These are phyloP conservation scores for Drosophila falleni DNA, from an alignment of 2,888 invertebrate genomes.

Conservation along the genomic window DNA sequence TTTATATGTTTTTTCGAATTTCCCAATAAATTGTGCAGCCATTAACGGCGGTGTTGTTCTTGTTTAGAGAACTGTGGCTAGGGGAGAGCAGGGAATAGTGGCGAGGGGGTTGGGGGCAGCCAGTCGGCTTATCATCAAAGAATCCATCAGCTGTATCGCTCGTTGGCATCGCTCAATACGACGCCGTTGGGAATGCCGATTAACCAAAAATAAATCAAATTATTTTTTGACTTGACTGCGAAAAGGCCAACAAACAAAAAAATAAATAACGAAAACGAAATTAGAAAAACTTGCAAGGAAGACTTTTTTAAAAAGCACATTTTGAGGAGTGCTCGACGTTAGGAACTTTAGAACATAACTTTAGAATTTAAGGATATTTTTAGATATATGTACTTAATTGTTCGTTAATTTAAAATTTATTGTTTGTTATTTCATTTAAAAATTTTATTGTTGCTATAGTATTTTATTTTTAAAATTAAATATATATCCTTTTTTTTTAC, in stretches of 20 bases:
- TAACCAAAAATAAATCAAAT: slow-evolving; percentile 63
- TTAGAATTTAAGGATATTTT: too few species aligned
- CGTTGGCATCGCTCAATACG: slow-evolving; percentile 76
- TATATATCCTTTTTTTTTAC: too few species aligned
- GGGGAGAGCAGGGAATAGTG: background rate
- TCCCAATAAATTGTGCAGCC: slow-evolving; percentile 37
- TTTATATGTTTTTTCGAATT: background rate
- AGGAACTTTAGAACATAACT: background rate
- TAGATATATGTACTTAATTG: too few species aligned
- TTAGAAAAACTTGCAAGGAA: background rate
- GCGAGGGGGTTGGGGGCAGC: background rate
- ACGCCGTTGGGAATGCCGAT: slow-evolving; percentile 56
- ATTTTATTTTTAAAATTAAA: too few species aligned
- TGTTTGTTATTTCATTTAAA: too few species aligned
- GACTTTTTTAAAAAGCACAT: background rate
- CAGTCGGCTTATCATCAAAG: slow-evolving; percentile 79
- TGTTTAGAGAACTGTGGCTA: background rate
- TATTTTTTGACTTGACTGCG: slow-evolving; percentile 51
- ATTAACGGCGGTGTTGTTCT: slow-evolving; percentile 28
- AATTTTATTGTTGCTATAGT: too few species aligned
- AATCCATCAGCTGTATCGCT: slow-evolving; percentile 81
- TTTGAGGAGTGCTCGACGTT: background rate
- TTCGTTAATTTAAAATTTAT: too few species aligned
- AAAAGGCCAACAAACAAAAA: slow-evolving; percentile 41
- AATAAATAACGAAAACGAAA: slow-evolving; percentile 8